A percentile compares a stretch with the other conserved stretches of the same genome.
phyloP scores from a whole-genome alignment of 23 tunicate species.

The Styela clava region DNA sequence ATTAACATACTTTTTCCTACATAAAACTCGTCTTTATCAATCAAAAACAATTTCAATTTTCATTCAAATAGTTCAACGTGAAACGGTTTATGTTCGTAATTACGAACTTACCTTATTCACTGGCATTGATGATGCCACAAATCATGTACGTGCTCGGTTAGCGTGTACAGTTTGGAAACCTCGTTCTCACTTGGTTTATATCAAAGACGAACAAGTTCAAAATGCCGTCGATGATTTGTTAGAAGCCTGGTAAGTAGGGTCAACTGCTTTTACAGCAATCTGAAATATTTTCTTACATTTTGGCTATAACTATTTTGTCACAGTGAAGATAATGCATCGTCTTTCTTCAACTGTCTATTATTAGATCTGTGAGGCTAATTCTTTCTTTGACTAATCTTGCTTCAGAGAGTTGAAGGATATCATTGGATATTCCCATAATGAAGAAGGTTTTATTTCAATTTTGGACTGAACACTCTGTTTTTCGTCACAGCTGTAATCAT shows the following conservation, averaged over 20 bases:
- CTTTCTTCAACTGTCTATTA: neutral
- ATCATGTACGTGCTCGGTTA: neutral
- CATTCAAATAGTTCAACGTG: too few species aligned
- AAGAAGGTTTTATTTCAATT: too few species aligned
- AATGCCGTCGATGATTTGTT: neutral
- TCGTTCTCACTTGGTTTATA: neutral
- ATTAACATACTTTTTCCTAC: too few species aligned
- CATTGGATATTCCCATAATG: too few species aligned
- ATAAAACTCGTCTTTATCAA: too few species aligned
- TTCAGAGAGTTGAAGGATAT: too few species aligned
- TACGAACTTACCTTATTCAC: neutral
- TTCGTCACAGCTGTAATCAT: too few species aligned
- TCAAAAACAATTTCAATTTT: too few species aligned
- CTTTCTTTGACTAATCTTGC: neutral
- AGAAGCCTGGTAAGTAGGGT: neutral
- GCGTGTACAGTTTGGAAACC: neutral
- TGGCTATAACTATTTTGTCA: neutral
- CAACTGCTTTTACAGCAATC: too few species aligned
- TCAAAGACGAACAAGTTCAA: neutral
- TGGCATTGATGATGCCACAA: neutral
- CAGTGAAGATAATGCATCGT: neutral
- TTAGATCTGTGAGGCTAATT: too few species aligned
- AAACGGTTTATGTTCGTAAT: neutral
- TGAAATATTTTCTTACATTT: neutral
- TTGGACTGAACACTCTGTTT: too few species aligned